Evolutionary conservation across 2,797 vertebrate species (phyloP).

Genomic region (Fringilla coelebs): DNA sequence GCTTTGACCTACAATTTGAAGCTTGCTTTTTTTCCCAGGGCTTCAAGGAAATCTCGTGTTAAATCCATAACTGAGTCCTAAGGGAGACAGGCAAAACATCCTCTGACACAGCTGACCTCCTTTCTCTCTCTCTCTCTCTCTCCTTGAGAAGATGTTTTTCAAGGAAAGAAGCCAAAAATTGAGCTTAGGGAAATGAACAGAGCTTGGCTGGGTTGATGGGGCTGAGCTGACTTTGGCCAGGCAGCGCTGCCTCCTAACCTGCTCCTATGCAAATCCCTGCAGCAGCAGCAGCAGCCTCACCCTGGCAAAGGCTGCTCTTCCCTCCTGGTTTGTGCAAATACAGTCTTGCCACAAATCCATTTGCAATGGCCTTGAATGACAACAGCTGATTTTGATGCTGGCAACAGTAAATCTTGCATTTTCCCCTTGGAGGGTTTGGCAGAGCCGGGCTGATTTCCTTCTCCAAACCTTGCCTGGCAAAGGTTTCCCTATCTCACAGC

Average conservation of each 20-base stretch:
- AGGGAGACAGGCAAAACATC: slow-evolving; percentile 60
- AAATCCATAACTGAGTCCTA: slow-evolving; percentile 49
- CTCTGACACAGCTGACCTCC: slow-evolving; percentile 56
- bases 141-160: slow-evolving; percentile 17
- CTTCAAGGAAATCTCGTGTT: slow-evolving; percentile 58
- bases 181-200: background rate
- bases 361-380: slow-evolving; percentile 41
- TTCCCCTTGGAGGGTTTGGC: slow-evolving; percentile 25
- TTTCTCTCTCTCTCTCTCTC: background rate
- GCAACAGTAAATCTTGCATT: slow-evolving; percentile 20
- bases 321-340: background rate
- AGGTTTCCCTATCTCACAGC: slow-evolving; percentile 55
- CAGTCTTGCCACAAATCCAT: slow-evolving; percentile 47
- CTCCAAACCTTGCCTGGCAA: slow-evolving; percentile 35
- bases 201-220: background rate
- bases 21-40: slow-evolving; percentile 53
- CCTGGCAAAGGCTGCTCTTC: background rate
- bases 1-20: slow-evolving; percentile 38
- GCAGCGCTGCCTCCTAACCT: background rate
- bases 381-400: slow-evolving; percentile 10
- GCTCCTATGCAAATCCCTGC: slow-evolving; percentile 16
- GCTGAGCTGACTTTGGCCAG: background rate
- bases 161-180: slow-evolving; percentile 55
- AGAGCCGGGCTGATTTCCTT: slow-evolving; percentile 19
- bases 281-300: background rate